A percentile compares a stretch with the other conserved stretches of the same genome.
Conservation (phyloP, 2,888 invertebrate species). For the Tortricodes alternella region DNA sequence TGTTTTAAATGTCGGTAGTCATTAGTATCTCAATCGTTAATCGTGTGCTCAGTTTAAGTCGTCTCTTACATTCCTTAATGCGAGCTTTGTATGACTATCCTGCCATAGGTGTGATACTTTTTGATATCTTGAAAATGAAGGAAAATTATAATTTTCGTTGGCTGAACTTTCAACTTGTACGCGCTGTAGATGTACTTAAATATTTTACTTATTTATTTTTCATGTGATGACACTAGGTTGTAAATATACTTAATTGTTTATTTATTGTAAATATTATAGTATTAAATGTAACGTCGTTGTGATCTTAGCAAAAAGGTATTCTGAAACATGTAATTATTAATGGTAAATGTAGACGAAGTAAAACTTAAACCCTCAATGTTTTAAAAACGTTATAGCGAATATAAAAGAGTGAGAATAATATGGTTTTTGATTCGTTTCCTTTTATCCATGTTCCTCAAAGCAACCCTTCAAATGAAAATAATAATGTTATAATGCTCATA, state of each 20-base stretch:
- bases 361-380: constrained; percentile 59
- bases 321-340: constrained; percentile 39
- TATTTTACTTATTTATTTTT: constrained; percentile 44
- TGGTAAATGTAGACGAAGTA: constrained; percentile 48
- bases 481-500: too few species aligned
- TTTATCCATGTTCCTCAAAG: too few species aligned
- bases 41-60: constrained; percentile 23
- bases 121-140: constrained; percentile 31
- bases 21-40: constrained; percentile 28
- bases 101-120: constrained; percentile 40
- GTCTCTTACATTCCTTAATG: constrained; percentile 37
- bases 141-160: constrained; percentile 20
- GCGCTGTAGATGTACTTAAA: constrained; percentile 34
- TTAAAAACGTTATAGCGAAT: constrained; percentile 64
- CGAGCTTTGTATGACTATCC: constrained; percentile 39
- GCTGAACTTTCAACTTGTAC: constrained; percentile 13
- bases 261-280: constrained; percentile 69
- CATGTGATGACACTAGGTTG: constrained; percentile 59
- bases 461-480: too few species aligned
- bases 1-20: constrained; percentile 31
- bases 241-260: constrained; percentile 64
- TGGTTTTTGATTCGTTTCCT: constrained; percentile 34
- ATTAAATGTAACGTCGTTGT: constrained; percentile 65
- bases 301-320: constrained; percentile 62
- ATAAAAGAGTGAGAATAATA: constrained; percentile 65